phyloP scores from a whole-genome alignment of 2,113 vertebrate genomes.

The Chamaea fasciata region DNA sequence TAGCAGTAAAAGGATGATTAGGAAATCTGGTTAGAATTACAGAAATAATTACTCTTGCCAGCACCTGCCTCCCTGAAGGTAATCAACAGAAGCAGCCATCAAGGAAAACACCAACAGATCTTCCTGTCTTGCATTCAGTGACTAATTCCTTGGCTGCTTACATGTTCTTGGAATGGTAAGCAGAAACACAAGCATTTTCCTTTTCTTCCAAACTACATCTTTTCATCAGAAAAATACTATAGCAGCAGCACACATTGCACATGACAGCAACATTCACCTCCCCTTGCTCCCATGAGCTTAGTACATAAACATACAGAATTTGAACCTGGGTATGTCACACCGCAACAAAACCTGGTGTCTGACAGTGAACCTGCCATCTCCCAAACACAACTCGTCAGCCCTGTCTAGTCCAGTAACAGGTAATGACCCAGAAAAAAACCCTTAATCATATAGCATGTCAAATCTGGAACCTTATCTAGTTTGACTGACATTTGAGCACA shows the following conservation, averaged over 20 bases:
- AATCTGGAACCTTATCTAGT: not conserved
- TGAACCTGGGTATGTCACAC: not conserved
- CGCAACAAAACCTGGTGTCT: not conserved
- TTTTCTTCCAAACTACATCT: not conserved
- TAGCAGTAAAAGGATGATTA: not conserved
- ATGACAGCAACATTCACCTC: not conserved
- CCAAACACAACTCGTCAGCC: not conserved
- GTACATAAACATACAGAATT: not conserved
- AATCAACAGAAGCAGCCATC: not conserved
- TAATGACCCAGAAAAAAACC: not conserved
- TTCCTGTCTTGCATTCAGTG: not conserved
- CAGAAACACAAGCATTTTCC: not conserved
- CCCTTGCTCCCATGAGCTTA: not conserved
- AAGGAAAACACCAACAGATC: not conserved
- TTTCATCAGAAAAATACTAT: not conserved
- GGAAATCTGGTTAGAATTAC: not conserved
- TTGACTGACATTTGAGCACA: not conserved
- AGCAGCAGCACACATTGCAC: not conserved
- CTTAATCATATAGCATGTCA: not conserved
- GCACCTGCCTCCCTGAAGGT: not conserved
- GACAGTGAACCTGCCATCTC: not conserved
- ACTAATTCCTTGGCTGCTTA: not conserved
- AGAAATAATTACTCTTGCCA: not conserved
- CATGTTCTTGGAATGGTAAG: not conserved
- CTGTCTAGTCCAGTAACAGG: not conserved